phyloP scores from a whole-genome alignment of 2,888 invertebrate genomes.

The Caenorhabditis sinica region DNA sequence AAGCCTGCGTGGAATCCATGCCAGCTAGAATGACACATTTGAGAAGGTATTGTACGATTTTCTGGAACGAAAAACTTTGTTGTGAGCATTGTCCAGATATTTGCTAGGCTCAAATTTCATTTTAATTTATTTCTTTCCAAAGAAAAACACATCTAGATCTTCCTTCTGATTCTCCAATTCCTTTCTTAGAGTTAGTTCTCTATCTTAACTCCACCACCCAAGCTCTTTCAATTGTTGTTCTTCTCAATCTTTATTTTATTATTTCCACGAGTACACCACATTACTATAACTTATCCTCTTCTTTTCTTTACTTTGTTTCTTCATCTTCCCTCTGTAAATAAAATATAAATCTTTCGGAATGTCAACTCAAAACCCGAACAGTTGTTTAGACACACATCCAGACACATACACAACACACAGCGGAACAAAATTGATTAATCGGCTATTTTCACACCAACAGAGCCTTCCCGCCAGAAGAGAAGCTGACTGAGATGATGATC shows the following conservation, averaged over 20 bases:
- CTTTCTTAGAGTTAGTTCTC: conserved; percentile 8
- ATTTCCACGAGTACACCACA: conserved; percentile 34
- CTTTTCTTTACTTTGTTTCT: conserved; percentile 30
- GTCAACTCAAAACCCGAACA: conserved; percentile 44
- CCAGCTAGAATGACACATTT: conserved; percentile 79
- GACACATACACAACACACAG: neutral
- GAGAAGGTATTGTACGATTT: conserved; percentile 82
- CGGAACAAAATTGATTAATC: conserved; percentile 40
- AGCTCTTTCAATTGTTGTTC: conserved; percentile 22
- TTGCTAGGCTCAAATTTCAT: conserved; percentile 69
- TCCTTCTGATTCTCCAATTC: conserved; percentile 25
- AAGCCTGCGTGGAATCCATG: conserved; percentile 76
- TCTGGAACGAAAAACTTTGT: conserved; percentile 83
- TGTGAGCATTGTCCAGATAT: conserved; percentile 81
- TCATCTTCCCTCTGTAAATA: conserved; percentile 45
- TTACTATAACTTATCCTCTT: conserved; percentile 7
- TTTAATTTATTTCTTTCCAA: conserved; percentile 8
- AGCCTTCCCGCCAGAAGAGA: neutral
- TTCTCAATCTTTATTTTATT: conserved; percentile 12
- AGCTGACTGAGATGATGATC: conserved; percentile 16
- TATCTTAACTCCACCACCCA: neutral
- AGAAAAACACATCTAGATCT: conserved; percentile 27
- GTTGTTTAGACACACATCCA: conserved; percentile 44
- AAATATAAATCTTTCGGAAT: conserved; percentile 45
- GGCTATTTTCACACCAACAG: conserved; percentile 18